phyloP scores from a whole-genome alignment of 2,888 invertebrate genomes.

The Trachelus iudaicus region DNA sequence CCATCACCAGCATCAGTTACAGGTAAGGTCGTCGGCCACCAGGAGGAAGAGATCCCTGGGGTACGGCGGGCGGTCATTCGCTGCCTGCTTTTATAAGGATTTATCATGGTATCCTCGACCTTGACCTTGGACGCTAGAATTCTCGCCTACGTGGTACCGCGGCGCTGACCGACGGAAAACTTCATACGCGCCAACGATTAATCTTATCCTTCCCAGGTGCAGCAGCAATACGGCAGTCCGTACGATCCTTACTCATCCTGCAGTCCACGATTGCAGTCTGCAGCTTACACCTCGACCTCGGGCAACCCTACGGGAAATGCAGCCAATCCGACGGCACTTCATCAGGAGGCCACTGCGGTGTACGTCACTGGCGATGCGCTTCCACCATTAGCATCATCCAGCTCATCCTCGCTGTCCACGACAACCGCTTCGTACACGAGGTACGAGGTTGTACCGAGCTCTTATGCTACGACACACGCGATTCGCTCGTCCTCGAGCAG shows the following conservation, averaged over 20 bases:
- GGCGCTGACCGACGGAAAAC: not conserved
- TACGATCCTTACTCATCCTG: constrained; percentile 62
- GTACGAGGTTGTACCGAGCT: constrained; percentile 63
- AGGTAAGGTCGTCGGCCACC: constrained; percentile 40
- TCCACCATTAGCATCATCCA: constrained; percentile 66
- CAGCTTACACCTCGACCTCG: constrained; percentile 56
- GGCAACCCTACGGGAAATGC: constrained; percentile 40
- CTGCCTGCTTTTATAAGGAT: not conserved
- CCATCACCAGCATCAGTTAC: constrained; percentile 63
- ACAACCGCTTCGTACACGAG: constrained; percentile 61
- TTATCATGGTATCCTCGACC: not conserved
- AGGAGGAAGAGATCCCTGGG: not conserved
- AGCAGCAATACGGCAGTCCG: constrained; percentile 59
- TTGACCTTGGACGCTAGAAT: not conserved
- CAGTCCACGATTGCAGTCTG: constrained; percentile 59
- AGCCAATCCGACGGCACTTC: constrained; percentile 48
- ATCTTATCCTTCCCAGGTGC: constrained; percentile 40
- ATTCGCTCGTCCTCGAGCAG: constrained; percentile 61
- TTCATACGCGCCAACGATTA: not conserved
- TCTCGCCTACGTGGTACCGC: not conserved
- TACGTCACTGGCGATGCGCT: constrained; percentile 72
- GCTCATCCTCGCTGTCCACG: constrained; percentile 74
- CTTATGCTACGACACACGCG: constrained; percentile 61
- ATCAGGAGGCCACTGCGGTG: constrained; percentile 66
- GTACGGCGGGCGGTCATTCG: not conserved